These are phyloP conservation scores for Pseudanteris insignis DNA, from an alignment of 2,888 invertebrate genomes.

Conservation along the genomic window DNA sequence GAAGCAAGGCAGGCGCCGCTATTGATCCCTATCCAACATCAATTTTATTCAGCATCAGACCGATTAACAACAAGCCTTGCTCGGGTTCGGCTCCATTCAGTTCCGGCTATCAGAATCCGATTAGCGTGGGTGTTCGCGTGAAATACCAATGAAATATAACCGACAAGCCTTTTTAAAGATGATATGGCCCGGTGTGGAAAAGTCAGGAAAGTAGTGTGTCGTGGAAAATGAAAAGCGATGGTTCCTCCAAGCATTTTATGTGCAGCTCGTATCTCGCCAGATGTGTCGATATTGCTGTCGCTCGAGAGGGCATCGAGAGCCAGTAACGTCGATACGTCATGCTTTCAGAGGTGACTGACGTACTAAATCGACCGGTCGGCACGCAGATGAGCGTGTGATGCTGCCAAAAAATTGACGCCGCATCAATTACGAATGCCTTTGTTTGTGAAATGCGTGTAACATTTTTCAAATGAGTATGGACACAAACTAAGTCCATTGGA, in stretches of 20 bases:
- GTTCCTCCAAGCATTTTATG: slow-evolving; percentile 30
- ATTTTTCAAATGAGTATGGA: too few relatives aligned
- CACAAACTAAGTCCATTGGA: too few relatives aligned
- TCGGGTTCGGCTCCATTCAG: too few relatives aligned
- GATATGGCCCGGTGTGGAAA: slow-evolving; percentile 16
- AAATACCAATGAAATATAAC: too few relatives aligned
- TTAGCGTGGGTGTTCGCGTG: too few relatives aligned
- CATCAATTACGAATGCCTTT: slow-evolving; percentile 3
- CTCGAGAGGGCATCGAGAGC: slow-evolving; percentile 21
- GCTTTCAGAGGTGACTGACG: slow-evolving; percentile 25
- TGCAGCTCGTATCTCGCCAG: slow-evolving; percentile 22
- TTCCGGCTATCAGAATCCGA: too few relatives aligned
- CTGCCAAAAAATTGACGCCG: slow-evolving; percentile 11
- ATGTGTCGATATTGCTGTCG: slow-evolving; percentile 39
- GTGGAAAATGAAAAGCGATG: slow-evolving; percentile 39
- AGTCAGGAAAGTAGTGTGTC: slow-evolving; percentile 22
- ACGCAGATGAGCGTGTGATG: slow-evolving; percentile 24
- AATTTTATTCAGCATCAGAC: too few relatives aligned
- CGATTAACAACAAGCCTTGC: too few relatives aligned
- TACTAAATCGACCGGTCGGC: slow-evolving; percentile 9
- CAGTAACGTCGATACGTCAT: slow-evolving; percentile 32
- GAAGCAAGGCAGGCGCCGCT: too few relatives aligned
- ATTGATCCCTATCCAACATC: too few relatives aligned
- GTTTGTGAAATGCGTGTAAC: too few relatives aligned
- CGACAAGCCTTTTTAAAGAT: slow-evolving; percentile 18